Conservation (phyloP, 2,113 vertebrate species). For the Alligator sinensis region DNA sequence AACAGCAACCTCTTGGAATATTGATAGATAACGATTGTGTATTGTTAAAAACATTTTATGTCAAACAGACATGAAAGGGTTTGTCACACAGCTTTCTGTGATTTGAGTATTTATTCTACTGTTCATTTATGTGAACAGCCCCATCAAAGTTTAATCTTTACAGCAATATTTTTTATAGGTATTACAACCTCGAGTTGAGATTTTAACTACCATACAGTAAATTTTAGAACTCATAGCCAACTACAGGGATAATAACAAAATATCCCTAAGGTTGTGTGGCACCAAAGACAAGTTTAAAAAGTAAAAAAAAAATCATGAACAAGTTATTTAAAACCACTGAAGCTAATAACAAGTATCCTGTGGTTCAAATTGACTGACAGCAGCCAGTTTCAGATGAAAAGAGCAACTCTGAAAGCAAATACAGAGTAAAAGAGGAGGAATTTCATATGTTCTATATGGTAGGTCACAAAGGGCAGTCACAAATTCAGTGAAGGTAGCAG, state of each 20-base stretch:
- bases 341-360: neutral
- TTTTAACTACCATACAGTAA: conserved; percentile 72
- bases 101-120: conserved; percentile 74
- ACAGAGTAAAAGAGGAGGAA: neutral
- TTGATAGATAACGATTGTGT: conserved; percentile 67
- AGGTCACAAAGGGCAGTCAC: neutral
- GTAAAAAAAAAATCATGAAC: conserved; percentile 23
- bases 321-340: conserved; percentile 16
- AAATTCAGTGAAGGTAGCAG: neutral
- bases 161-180: conserved; percentile 62
- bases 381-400: conserved; percentile 3
- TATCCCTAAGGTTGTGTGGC: conserved; percentile 31
- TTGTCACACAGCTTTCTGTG: conserved; percentile 75
- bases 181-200: conserved; percentile 69
- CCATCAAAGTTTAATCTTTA: conserved; percentile 74
- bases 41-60: conserved; percentile 69
- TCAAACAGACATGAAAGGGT: conserved; percentile 73
- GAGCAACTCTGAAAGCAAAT: neutral
- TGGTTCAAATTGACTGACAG: neutral
- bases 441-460: neutral
- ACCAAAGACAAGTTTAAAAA: conserved; percentile 51
- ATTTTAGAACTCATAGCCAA: conserved; percentile 64
- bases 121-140: conserved; percentile 52
- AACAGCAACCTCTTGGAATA: conserved; percentile 59
- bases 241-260: conserved; percentile 64